phyloP scores from a whole-genome alignment of 2,797 vertebrate genomes.

The Macropodus opercularis region DNA sequence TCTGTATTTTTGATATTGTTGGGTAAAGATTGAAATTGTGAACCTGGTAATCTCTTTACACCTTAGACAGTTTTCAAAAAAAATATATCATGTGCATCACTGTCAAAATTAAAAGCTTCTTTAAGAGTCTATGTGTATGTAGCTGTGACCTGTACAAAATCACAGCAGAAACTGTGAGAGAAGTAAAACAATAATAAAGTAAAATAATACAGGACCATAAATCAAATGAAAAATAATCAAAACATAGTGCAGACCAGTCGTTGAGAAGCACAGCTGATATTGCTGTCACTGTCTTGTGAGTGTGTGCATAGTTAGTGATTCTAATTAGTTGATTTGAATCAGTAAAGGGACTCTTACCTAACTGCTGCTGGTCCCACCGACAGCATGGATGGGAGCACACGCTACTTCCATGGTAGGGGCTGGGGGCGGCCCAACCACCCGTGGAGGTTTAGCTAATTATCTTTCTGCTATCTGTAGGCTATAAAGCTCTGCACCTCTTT shows the following conservation, averaged over 20 bases:
- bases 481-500: constrained; percentile 9
- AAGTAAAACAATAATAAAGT: background rate
- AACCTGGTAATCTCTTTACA: background rate
- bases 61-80: background rate
- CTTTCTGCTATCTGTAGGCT: constrained; percentile 57
- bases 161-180: background rate
- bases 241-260: background rate
- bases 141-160: constrained; percentile 18
- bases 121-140: too few relatives aligned
- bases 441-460: constrained; percentile 72
- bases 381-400: constrained; percentile 56
- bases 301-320: constrained; percentile 44
- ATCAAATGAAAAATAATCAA: background rate
- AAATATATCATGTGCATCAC: too few relatives aligned
- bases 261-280: constrained; percentile 16
- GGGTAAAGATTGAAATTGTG: background rate
- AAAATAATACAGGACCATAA: too few relatives aligned
- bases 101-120: too few relatives aligned
- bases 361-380: constrained; percentile 51
- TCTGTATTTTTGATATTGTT: background rate
- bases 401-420: constrained; percentile 50
- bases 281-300: background rate
- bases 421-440: constrained; percentile 56
- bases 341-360: constrained; percentile 60
- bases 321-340: constrained; percentile 70